Evolutionary conservation across 2,797 vertebrate species (phyloP).

Genomic region (Urosaurus nigricauda): DNA sequence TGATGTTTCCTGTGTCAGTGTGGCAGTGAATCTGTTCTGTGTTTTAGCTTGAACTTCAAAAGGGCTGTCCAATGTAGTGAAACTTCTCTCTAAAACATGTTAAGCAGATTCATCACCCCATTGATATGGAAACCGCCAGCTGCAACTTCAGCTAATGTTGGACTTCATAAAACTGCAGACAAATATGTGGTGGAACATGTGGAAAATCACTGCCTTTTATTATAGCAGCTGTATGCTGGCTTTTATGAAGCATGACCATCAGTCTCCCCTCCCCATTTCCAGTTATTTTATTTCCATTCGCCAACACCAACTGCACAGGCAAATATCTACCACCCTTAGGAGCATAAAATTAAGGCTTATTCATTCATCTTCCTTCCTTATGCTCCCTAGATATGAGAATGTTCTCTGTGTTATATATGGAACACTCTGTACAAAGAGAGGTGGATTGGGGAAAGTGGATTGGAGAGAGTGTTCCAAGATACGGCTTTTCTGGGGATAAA

Average conservation of each 20-base stretch:
- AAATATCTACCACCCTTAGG: slow-evolving; percentile 63
- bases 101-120: too few species aligned
- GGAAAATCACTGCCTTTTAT: slow-evolving; percentile 63
- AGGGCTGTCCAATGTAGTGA: too few species aligned
- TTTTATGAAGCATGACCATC: slow-evolving; percentile 51
- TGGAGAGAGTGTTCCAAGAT: slow-evolving; percentile 19
- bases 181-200: slow-evolving; percentile 35
- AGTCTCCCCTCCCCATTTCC: slow-evolving; percentile 43
- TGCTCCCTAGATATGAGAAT: slow-evolving; percentile 62
- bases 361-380: slow-evolving; percentile 71
- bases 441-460: slow-evolving; percentile 37
- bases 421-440: slow-evolving; percentile 50
- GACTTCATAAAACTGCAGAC: slow-evolving; percentile 43
- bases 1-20: too few species aligned
- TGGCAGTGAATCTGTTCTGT: too few species aligned
- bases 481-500: slow-evolving; percentile 50
- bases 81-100: too few species aligned
- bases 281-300: slow-evolving; percentile 70
- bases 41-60: too few species aligned
- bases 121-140: too few species aligned
- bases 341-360: slow-evolving; percentile 65
- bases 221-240: slow-evolving; percentile 21
- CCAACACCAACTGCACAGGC: slow-evolving; percentile 66
- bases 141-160: background rate
- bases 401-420: slow-evolving; percentile 55